Evolutionary conservation across 2,113 vertebrate species (phyloP).

Genomic region (Lepidothrix coronata): DNA sequence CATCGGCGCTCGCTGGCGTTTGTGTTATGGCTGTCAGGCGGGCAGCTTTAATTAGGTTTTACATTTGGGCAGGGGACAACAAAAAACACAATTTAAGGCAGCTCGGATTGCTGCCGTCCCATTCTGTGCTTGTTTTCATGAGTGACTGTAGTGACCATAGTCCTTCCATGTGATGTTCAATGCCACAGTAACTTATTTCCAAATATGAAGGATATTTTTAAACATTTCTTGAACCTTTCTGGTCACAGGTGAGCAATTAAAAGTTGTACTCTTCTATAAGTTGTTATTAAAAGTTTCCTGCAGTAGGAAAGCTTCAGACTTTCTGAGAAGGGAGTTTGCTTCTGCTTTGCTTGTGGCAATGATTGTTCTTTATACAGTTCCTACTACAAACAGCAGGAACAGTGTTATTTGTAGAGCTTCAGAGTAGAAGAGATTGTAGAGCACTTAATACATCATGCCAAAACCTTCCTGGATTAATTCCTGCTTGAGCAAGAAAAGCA

Average conservation of each 20-base stretch:
- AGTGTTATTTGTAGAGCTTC: background rate
- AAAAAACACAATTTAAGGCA: background rate
- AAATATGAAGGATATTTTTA: background rate
- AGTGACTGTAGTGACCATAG: rapidly evolving
- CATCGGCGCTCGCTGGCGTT: rapidly evolving
- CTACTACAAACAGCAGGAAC: background rate
- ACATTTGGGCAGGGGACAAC: background rate
- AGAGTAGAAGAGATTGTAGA: background rate
- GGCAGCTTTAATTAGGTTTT: constrained; percentile 31
- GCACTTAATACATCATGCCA: background rate
- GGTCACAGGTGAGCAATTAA: background rate
- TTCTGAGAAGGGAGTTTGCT: background rate
- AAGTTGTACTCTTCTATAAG: background rate
- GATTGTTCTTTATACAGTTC: background rate
- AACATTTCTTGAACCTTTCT: background rate
- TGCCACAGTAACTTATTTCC: background rate
- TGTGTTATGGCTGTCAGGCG: background rate
- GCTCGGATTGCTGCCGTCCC: background rate
- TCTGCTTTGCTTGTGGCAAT: background rate
- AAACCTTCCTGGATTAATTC: background rate
- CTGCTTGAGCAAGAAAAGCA: background rate
- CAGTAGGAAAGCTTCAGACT: background rate
- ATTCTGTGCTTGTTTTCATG: background rate
- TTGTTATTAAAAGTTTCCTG: background rate
- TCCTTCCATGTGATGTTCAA: background rate